Evolutionary conservation across 2,113 vertebrate species (phyloP).

Genomic region (Epinephelus lanceolatus): DNA sequence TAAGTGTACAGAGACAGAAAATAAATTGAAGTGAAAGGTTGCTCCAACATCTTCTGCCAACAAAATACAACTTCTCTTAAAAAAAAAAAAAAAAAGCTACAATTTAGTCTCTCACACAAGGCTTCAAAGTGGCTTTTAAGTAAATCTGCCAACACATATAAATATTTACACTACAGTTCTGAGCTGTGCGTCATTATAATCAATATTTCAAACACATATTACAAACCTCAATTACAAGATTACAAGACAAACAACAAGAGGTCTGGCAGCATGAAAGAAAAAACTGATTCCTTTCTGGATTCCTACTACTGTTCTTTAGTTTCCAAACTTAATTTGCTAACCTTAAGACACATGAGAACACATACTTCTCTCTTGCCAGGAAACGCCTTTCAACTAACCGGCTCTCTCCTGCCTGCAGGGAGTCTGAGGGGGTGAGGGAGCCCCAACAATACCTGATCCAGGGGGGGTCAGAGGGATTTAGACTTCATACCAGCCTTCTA

Average conservation of each 20-base stretch:
- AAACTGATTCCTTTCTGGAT: background rate
- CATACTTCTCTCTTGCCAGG: conserved; percentile 48
- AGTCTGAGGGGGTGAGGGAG: conserved; percentile 61
- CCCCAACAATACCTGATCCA: conserved; percentile 72
- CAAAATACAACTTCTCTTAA: background rate
- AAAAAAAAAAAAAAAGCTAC: background rate
- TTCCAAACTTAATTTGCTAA: conserved; percentile 45
- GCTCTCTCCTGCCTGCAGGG: conserved; percentile 66
- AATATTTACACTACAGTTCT: background rate
- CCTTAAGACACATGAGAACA: conserved; percentile 36
- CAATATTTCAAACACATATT: conserved; percentile 2
- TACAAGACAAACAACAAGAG: conserved; percentile 4
- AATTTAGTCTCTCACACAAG: background rate
- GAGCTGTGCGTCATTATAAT: conserved; percentile 9
- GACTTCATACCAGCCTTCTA: conserved; percentile 51
- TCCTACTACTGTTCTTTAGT: background rate
- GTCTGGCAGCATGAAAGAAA: background rate
- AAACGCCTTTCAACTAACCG: conserved; percentile 58
- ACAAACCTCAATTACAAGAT: conserved; percentile 1
- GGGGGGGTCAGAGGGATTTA: conserved; percentile 63
- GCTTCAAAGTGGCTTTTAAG: background rate
- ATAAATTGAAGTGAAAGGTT: too few relatives aligned
- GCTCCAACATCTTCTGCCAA: background rate
- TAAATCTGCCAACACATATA: conserved; percentile 14
- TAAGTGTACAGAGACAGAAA: too few relatives aligned